Conservation (phyloP, 2,113 vertebrate genomes). For the Thryonomys swinderianus region DNA sequence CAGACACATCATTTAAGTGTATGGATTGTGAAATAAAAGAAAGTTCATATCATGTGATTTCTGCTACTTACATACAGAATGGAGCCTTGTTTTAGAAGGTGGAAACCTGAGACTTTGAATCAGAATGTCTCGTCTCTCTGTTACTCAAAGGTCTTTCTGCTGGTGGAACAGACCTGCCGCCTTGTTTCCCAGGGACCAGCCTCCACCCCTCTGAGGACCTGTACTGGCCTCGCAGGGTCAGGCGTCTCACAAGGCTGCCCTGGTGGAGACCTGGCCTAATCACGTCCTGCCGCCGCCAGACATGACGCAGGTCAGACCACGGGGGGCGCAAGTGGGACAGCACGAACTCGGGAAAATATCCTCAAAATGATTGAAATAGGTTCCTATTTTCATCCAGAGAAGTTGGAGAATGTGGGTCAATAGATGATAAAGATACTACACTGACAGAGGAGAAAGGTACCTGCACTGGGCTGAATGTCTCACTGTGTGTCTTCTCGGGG, state of each 20-base stretch:
- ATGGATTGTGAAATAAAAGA: background rate
- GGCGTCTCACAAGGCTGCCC: background rate
- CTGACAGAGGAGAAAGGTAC: background rate
- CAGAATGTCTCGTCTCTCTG: background rate
- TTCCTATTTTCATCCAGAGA: background rate
- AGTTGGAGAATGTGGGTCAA: background rate
- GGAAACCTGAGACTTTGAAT: background rate
- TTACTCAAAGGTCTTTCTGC: background rate
- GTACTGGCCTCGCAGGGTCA: background rate
- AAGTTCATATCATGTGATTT: background rate
- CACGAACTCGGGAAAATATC: background rate
- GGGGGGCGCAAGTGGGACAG: background rate
- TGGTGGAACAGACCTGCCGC: background rate
- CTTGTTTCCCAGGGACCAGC: background rate
- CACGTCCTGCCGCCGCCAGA: too few relatives aligned
- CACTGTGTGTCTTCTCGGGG: background rate
- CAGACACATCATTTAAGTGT: background rate
- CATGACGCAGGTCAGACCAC: background rate
- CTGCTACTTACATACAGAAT: background rate
- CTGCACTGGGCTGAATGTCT: background rate
- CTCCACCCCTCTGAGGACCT: background rate
- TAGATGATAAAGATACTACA: background rate
- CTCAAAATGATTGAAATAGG: background rate
- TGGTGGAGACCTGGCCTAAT: background rate
- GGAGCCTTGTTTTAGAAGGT: background rate